A percentile compares a stretch with the other conserved stretches of the same genome.
phyloP scores from a whole-genome alignment of 2,113 vertebrate genomes.

The Heterotilapia buettikoferi region DNA sequence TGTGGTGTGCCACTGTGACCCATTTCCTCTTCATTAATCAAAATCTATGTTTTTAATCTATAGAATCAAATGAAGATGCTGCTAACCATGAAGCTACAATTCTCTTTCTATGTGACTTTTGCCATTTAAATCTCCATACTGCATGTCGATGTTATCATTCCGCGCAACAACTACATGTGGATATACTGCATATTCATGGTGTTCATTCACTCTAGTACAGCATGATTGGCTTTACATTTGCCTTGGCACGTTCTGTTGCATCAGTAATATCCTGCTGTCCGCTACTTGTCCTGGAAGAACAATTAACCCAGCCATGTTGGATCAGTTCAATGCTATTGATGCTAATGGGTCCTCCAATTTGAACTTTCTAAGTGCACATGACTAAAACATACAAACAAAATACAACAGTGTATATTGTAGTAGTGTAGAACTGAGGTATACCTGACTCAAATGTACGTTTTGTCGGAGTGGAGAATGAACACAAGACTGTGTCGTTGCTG shows the following conservation, averaged over 20 bases:
- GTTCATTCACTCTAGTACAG: not conserved
- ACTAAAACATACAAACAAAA: not conserved
- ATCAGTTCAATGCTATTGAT: not conserved
- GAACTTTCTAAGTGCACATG: not conserved
- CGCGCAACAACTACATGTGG: not conserved
- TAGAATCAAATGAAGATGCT: not conserved
- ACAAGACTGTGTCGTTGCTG: constrained; percentile 49
- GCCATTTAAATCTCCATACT: not conserved
- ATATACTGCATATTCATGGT: not conserved
- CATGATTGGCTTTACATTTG: not conserved
- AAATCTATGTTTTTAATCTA: not conserved
- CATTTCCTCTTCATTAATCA: not conserved
- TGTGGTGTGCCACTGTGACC: not conserved
- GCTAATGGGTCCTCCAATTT: not conserved
- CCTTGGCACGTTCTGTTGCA: not conserved
- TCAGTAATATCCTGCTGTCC: not conserved
- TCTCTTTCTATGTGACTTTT: not conserved
- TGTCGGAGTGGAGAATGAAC: constrained; percentile 54
- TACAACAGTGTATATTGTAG: not conserved
- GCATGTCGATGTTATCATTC: not conserved
- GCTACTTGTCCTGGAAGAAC: not conserved
- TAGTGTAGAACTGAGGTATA: constrained; percentile 1
- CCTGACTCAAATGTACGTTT: constrained; percentile 65
- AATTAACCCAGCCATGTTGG: constrained; percentile 3
- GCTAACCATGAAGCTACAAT: not conserved